Base-by-base conservation (phyloP, 37 sponge, comb jelly and placozoan genomes). In the Sycon ciliatum region DNA sequence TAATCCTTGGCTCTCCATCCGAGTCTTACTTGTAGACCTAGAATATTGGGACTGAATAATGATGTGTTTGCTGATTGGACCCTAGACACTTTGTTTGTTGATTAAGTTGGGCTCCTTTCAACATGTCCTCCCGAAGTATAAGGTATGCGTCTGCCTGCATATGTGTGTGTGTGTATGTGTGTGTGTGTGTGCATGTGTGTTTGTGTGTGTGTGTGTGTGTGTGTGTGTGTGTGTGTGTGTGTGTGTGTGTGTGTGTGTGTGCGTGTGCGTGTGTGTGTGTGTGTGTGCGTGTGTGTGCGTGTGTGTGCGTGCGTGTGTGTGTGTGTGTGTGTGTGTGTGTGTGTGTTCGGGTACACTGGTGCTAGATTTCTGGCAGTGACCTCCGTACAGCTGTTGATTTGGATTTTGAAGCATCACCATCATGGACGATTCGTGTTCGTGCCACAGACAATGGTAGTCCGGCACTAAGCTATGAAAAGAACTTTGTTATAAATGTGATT, bases 191-290 rank as follows among this genome's bases (percentile, higher is more conserved):
- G 49, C 13, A 9, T 42, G 49, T 42, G 49, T 42, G 49, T 42
- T 9, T 42, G 49, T 42, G 49, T 42, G 49, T 42, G 49, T 42
- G 49, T 42, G n/a, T n/a, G n/a, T n/a, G n/a, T n/a, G n/a, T n/a
- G 49, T 42, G 49, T 42, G 49, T 42, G 49, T 42, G 49, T 42
- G 49, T 42, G 49, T 42, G 49, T 42, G 49, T 42, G 49, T 42
- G 49, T 42, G 49, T 42, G 49, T 42, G 49, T 42, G 49, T 42
- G 49, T 42, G 49, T 42, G 49, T 42, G 49, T 42, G 49, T 42
- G 49, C 13, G 49, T 42, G 49, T 42, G 49, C 49, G 49, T 13
- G 49, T 42, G 49, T 42, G 49, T 42, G 49, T 42, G 49, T 42
- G 49, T 42, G 49, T 42, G 49, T 42, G 49, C 13, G 49, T 42